Conservation (phyloP, 2,113 vertebrate genomes). For the Corydoras sp. region DNA sequence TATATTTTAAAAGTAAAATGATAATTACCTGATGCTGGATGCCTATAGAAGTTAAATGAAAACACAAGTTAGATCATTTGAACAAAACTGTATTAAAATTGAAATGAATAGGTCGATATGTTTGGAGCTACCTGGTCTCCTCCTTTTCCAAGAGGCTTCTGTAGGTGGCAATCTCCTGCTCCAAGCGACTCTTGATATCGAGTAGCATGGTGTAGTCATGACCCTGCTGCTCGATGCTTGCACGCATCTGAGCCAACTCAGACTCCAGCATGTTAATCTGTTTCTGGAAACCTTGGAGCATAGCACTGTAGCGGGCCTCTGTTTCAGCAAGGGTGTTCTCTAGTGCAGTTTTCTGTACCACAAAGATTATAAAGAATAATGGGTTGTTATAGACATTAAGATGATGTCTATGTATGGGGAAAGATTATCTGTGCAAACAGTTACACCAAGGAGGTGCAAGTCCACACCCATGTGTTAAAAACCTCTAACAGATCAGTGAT, state of each 20-base stretch:
- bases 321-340: constrained; percentile 68
- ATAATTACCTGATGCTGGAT: constrained; percentile 46
- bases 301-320: constrained; percentile 61
- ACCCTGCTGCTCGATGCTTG: constrained; percentile 66
- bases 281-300: constrained; percentile 62
- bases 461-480: constrained; percentile 25
- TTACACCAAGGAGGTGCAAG: constrained; percentile 4
- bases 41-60: constrained; percentile 41
- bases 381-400: too few species aligned
- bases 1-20: not conserved
- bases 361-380: not conserved
- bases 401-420: too few species aligned
- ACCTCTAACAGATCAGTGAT: not conserved
- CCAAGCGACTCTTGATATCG: constrained; percentile 70
- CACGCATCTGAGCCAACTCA: constrained; percentile 58
- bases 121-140: constrained; percentile 57
- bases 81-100: not conserved
- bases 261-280: constrained; percentile 65
- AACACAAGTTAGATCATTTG: not conserved
- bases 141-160: constrained; percentile 70
- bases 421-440: too few species aligned
- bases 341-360: constrained; percentile 64
- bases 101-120: not conserved
- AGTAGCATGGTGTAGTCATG: constrained; percentile 66
- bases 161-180: constrained; percentile 73